A percentile compares a stretch with the other conserved stretches of the same genome.
These are phyloP conservation scores for Bombus sibiricus DNA, from an alignment of 1,140 invertebrate species.

Conservation along the genomic window DNA sequence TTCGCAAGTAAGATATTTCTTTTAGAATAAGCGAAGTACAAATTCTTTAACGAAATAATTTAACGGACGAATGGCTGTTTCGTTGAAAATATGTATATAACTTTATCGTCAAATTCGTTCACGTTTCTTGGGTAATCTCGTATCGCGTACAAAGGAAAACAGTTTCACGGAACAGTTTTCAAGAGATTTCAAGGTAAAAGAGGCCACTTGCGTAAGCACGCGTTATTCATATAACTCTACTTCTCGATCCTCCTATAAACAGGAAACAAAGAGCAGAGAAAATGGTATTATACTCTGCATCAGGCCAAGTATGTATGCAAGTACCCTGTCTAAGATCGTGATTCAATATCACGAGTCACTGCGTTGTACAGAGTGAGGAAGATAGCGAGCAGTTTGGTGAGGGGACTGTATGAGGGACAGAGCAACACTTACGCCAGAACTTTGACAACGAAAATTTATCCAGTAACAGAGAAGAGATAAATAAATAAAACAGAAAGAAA, in stretches of 20 bases:
- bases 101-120: not conserved
- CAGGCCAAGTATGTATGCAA: not conserved
- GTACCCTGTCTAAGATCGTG: not conserved
- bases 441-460: not conserved
- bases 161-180: not conserved
- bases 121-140: not conserved
- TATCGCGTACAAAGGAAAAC: not conserved
- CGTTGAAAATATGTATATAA: not conserved
- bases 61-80: not conserved
- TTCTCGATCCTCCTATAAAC: not conserved
- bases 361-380: not conserved
- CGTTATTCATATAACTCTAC: conserved; percentile 11
- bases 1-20: no score
- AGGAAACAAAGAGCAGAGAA: conserved; percentile 1
- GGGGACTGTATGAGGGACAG: no score
- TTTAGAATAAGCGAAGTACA: no score
- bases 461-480: not conserved
- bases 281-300: not conserved
- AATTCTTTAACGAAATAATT: not conserved
- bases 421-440: no score
- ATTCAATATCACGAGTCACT: not conserved
- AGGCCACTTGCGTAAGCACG: not conserved
- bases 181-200: conserved; percentile 4
- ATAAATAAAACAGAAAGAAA: not conserved
- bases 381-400: no score